Base-by-base conservation (phyloP, 2,888 invertebrate species). In the Troglohyphantes excavatus region DNA sequence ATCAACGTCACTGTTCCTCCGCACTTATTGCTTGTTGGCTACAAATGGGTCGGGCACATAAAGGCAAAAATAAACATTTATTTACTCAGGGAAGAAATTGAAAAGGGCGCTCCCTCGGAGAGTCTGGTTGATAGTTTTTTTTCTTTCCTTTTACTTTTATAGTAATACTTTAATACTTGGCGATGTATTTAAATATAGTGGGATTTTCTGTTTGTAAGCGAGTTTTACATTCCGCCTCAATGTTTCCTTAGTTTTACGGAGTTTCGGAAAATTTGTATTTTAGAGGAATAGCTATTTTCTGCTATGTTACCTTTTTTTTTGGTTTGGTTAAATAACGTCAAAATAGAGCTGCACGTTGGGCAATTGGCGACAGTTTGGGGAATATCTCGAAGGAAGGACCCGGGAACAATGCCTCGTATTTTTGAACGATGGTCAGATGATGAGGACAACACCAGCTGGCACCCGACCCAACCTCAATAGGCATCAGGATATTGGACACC, bases 41-140 rank as follows among this genome's bases (percentile, higher is more conserved):
- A 82, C 82, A 82, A 82, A 82, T 70, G 72, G 39, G 61, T 23
- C n/a, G 33, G 27, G 46, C 29, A 33, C 33, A 68, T n/a, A 81
- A 78, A 23, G 29, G 11, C 29, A 73, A 81, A 81, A 81, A 81
- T 68, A 81, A 82, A 82, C 61, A 82, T 82, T 82, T 72, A 82
- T 82, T 82, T 39, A 72, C 68, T 72, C 82, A n/a, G 13, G 19
- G 19, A 61, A 53, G 59, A 82, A 82, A 82, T 72, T 82, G 82
- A 72, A 72, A 53, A 78, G 39, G 70, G 33, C 53, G 29, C 70
- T 39, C 13, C 9, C 43, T 33, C 2, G 13, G 79, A 46, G 65
- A 79, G 43, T 70, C 23, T 19, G 3, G 27, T 53, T 11, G 17
- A 23, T 19, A 26, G 53, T 7, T 17, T 23, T 63, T 23, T n/a